These are phyloP conservation scores for Nestor notabilis DNA, from an alignment of 2,113 vertebrate species.

Conservation along the genomic window DNA sequence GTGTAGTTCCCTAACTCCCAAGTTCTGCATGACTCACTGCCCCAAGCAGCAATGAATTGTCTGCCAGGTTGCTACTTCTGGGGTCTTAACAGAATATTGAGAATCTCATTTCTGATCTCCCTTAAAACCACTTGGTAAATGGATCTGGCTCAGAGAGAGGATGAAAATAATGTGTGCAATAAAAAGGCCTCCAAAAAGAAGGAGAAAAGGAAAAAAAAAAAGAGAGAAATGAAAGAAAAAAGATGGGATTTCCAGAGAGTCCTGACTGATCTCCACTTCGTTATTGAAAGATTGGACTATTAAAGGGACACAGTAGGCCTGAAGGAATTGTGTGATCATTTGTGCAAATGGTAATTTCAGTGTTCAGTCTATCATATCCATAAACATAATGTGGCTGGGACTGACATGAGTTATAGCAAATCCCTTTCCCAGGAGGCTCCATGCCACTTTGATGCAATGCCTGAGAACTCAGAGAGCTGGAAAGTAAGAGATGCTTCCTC, in stretches of 20 bases:
- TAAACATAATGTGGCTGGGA: slow-evolving; percentile 64
- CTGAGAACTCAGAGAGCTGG: slow-evolving; percentile 27
- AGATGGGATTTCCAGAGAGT: slow-evolving; percentile 54
- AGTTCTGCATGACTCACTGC: slow-evolving; percentile 29
- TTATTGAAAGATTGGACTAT: slow-evolving; percentile 75
- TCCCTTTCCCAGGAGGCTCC: slow-evolving; percentile 41
- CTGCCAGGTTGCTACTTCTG: slow-evolving; percentile 42
- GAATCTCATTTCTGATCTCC: slow-evolving; percentile 49
- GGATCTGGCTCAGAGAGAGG: slow-evolving; percentile 23
- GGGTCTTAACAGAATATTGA: slow-evolving; percentile 52
- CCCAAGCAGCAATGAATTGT: slow-evolving; percentile 36
- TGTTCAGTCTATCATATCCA: slow-evolving; percentile 64
- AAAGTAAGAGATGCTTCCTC: background rate
- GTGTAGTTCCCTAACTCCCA: background rate
- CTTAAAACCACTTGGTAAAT: slow-evolving; percentile 52
- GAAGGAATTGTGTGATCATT: slow-evolving; percentile 73
- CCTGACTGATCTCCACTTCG: slow-evolving; percentile 69
- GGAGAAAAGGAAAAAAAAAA: background rate
- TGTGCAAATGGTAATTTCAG: slow-evolving; percentile 77
- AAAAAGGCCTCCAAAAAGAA: background rate
- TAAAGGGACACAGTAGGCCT: slow-evolving; percentile 72
- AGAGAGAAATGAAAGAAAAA: slow-evolving; percentile 52
- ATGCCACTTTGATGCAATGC: slow-evolving; percentile 62
- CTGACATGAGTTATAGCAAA: slow-evolving; percentile 57
- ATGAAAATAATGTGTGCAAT: slow-evolving; percentile 48